These are phyloP conservation scores for Cataglyphis rosenhaueri DNA, from an alignment of 2,888 invertebrate genomes.

Conservation along the genomic window DNA sequence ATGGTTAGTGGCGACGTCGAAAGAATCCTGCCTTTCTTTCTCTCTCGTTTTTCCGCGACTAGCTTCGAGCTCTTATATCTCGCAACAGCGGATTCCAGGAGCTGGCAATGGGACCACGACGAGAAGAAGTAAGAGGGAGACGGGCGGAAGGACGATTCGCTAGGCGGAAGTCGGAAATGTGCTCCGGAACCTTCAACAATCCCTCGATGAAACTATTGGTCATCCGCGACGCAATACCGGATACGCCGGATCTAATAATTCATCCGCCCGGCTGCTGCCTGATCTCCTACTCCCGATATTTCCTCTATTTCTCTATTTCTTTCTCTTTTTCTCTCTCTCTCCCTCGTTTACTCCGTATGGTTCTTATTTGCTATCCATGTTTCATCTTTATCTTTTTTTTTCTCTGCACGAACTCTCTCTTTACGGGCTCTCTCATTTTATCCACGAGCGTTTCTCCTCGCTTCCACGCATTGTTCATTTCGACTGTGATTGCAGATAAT, in stretches of 20 bases:
- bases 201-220: constrained; percentile 86
- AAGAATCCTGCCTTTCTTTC: constrained; percentile 46
- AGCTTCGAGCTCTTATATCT: constrained; percentile 21
- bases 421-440: constrained; percentile 69
- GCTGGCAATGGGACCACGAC: constrained; percentile 64
- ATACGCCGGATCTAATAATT: constrained; percentile 85
- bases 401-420: constrained; percentile 25
- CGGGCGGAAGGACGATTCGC: constrained; percentile 78
- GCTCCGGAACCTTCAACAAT: constrained; percentile 86
- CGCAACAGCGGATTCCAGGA: constrained; percentile 68
- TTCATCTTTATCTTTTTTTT: constrained; percentile 46
- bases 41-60: background rate
- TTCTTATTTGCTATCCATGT: constrained; percentile 1
- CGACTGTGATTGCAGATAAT: constrained; percentile 68
- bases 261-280: constrained; percentile 80
- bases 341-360: background rate
- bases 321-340: constrained; percentile 7
- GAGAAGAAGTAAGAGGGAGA: constrained; percentile 65
- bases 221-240: constrained; percentile 85
- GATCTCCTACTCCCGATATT: constrained; percentile 41
- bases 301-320: constrained; percentile 25
- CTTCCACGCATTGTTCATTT: constrained; percentile 70
- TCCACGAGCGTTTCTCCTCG: constrained; percentile 65
- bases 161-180: constrained; percentile 86
- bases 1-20: constrained; percentile 48